phyloP scores from a whole-genome alignment of 2,113 vertebrate species.

The Callocephalon fimbriatum region DNA sequence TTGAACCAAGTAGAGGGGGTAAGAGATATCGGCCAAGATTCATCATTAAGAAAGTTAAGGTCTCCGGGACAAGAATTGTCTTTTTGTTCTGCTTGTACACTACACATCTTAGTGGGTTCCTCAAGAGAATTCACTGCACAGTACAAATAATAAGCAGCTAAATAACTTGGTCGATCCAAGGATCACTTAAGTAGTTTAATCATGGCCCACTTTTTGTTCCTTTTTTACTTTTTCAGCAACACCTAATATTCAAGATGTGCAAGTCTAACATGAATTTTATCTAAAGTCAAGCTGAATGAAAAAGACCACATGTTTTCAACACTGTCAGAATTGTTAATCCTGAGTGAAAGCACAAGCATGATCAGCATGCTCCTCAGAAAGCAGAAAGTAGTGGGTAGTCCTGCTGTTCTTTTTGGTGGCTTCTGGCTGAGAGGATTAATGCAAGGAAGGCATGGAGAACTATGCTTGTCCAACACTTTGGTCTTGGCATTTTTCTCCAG shows the following conservation, averaged over 20 bases:
- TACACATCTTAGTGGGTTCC: background rate
- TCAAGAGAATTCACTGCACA: background rate
- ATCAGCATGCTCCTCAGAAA: background rate
- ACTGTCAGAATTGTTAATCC: background rate
- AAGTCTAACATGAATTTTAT: background rate
- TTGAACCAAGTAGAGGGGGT: background rate
- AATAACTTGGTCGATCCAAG: background rate
- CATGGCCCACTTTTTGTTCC: background rate
- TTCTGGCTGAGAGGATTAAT: background rate
- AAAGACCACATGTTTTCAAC: background rate
- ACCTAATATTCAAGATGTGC: background rate
- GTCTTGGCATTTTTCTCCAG: background rate
- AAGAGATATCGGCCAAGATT: background rate
- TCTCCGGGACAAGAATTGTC: background rate
- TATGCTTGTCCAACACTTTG: background rate
- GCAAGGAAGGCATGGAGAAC: background rate
- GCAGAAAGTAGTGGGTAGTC: background rate
- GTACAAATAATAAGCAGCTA: background rate
- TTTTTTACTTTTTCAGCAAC: background rate
- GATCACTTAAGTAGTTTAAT: background rate
- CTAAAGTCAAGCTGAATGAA: background rate
- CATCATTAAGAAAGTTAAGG: background rate
- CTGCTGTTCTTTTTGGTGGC: background rate
- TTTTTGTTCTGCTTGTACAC: background rate
- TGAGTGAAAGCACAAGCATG: background rate